Conservation (phyloP, 1,140 invertebrate species). For the Drosophila pandora region DNA sequence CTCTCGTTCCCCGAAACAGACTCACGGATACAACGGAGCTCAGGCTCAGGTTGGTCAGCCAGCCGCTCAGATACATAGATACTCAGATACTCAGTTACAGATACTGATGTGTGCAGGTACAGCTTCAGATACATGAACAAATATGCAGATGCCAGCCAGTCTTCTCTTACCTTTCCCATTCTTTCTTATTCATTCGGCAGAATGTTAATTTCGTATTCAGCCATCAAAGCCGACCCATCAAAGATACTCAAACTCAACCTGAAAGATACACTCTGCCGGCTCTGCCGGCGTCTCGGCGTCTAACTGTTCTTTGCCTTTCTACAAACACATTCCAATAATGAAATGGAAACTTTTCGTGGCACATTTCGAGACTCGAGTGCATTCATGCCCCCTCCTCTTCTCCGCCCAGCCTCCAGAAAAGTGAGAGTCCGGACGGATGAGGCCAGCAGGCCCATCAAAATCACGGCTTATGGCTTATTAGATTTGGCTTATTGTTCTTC, state of each 20-base stretch:
- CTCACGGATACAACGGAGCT: conserved; percentile 16
- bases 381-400: not conserved
- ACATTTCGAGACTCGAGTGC: conserved; percentile 13
- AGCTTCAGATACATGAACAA: conserved; percentile 33
- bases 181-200: conserved; percentile 33
- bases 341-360: conserved; percentile 60
- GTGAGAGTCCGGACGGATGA: conserved; percentile 7
- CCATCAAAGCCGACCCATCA: conserved; percentile 6
- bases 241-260: conserved; percentile 4
- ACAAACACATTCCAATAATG: conserved; percentile 69
- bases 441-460: not conserved
- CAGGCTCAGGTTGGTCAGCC: too few relatives aligned
- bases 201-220: conserved; percentile 69
- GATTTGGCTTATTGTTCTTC: not conserved
- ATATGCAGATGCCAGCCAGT: conserved; percentile 39
- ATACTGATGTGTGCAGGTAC: conserved; percentile 7
- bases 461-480: not conserved
- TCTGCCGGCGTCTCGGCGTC: conserved; percentile 33
- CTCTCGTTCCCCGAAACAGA: conserved; percentile 32
- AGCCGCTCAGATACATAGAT: not conserved
- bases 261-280: conserved; percentile 24
- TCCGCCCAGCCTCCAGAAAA: not conserved
- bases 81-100: conserved; percentile 7
- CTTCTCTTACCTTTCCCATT: conserved; percentile 22
- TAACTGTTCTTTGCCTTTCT: conserved; percentile 80